phyloP scores from a whole-genome alignment of 2,888 invertebrate species.

The Cantharis flavilabris region DNA sequence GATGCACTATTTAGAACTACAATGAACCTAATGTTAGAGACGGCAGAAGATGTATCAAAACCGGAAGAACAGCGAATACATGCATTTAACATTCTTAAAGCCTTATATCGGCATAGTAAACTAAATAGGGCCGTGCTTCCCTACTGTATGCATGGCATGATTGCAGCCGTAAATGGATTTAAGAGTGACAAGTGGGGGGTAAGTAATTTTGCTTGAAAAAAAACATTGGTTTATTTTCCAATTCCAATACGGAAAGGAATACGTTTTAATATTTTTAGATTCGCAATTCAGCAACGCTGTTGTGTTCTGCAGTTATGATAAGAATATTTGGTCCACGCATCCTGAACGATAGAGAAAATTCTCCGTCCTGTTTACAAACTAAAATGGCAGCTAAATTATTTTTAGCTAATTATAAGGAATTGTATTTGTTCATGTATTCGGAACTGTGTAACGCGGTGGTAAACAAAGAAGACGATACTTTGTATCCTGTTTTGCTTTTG shows the following conservation, averaged over 20 bases:
- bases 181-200: conserved; percentile 78
- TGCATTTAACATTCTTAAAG: conserved; percentile 84
- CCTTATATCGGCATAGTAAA: conserved; percentile 76
- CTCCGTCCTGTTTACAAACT: conserved; percentile 63
- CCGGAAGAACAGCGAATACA: conserved; percentile 68
- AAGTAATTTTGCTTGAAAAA: conserved; percentile 47
- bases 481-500: conserved; percentile 79
- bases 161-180: conserved; percentile 75
- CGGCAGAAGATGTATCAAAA: conserved; percentile 49
- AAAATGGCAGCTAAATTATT: conserved; percentile 79
- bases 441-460: conserved; percentile 47
- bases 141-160: conserved; percentile 72
- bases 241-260: not conserved
- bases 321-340: conserved; percentile 86
- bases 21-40: conserved; percentile 60
- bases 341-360: conserved; percentile 60
- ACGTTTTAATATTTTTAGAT: conserved; percentile 59
- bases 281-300: conserved; percentile 83
- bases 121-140: conserved; percentile 73
- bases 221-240: not conserved
- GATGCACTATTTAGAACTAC: conserved; percentile 63
- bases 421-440: conserved; percentile 61
- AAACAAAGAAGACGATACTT: conserved; percentile 60
- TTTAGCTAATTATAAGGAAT: conserved; percentile 72
- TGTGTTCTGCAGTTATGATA: conserved; percentile 81